Conservation (phyloP, 2,113 vertebrate species). For the Mesembrinibis cayennensis region DNA sequence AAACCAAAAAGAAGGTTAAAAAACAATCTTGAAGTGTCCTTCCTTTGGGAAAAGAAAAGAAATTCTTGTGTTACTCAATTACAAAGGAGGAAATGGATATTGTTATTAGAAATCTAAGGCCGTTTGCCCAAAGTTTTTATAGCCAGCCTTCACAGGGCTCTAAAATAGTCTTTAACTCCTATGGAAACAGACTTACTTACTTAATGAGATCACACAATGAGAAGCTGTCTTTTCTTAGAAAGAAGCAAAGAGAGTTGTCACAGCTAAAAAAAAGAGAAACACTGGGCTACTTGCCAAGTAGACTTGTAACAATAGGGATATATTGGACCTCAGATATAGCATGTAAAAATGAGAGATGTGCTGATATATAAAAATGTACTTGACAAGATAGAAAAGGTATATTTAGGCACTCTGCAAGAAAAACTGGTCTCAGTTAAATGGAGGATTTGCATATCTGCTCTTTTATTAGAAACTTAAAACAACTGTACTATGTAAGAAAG, state of each 20-base stretch:
- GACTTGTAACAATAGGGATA: background rate
- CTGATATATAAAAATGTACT: background rate
- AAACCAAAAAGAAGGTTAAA: background rate
- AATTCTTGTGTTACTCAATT: background rate
- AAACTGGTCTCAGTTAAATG: background rate
- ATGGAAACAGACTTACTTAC: background rate
- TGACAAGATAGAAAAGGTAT: background rate
- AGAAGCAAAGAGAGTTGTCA: background rate
- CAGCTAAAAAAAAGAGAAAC: background rate
- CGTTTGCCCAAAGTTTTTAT: background rate
- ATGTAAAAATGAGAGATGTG: background rate
- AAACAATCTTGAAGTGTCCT: background rate
- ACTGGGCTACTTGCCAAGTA: background rate
- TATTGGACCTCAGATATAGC: background rate
- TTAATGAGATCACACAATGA: background rate
- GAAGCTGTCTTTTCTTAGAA: background rate
- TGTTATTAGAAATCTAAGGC: background rate
- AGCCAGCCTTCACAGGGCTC: background rate
- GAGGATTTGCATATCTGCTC: background rate
- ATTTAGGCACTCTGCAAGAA: background rate
- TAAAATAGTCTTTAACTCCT: background rate
- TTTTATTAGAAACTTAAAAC: background rate
- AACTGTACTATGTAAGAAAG: too few relatives aligned
- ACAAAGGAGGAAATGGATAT: background rate
- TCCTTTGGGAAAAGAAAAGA: background rate